Base-by-base conservation (phyloP, 2,797 vertebrate species). In the Anguilla anguilla region DNA sequence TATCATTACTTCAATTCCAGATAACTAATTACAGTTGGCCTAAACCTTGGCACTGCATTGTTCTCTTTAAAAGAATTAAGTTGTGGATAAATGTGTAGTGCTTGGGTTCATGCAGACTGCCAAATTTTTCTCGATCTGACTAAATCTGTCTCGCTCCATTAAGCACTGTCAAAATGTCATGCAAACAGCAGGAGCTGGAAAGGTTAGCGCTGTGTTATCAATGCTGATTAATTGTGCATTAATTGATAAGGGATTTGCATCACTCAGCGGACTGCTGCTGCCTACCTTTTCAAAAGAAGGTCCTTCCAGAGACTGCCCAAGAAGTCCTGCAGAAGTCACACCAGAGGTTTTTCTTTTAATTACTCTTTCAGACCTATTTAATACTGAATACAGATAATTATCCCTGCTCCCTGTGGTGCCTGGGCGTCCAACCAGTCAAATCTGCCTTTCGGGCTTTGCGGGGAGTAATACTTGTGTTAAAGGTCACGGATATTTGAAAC, bases 401-500 rank as follows among this genome's bases (percentile, higher is more conserved):
- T 81, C 83, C 69, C 35, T 17, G 84, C 86, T 87, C 86, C 88
- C 88, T 51, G 86, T 53, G 51, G 88, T 89, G 86, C 79, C 19
- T 43, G 77, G 51, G 77, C 74, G 57, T 64, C 51, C 86, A 67
- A 86, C 81, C 85, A 88, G 85, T 77, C 22, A 39, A 85, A 89
- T 85, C 91, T 89, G 84, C 19, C 69, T 64, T 82, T 87, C 72
- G 55, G 91, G 89, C 91, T 86, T 90, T 88, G 89, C 91, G 91
- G 90, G 93, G 83, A 87, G 91, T 72, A 51, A 85, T 17, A 90
- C 92, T 92, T 91, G 92, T 92, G 94, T 92, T 94, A 95, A 96
- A 96, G 95, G 95, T 96, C 95, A 95, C 91, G 83, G 92, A 85
- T 90, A 90, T 92, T 91, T 92, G 94, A 95, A 94, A 95, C 95